Base-by-base conservation (phyloP, 1,140 invertebrate species). In the Steinernema feltiae region DNA sequence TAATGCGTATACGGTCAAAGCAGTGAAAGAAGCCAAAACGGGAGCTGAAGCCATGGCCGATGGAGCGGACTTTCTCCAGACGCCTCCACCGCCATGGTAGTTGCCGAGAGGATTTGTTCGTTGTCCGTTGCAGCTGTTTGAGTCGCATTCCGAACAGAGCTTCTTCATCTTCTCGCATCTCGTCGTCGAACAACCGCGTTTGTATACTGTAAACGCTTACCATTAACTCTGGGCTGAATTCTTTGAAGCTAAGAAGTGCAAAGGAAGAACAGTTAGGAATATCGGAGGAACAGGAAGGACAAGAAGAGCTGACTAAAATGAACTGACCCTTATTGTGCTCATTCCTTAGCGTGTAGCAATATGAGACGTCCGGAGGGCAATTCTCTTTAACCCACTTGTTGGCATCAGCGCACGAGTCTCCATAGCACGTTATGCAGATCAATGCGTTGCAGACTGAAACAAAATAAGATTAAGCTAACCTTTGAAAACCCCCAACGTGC, bases 391-490 rank as follows among this genome's bases (percentile, higher is more conserved):
- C 53, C 53, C 53, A 63, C 24, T 63, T 63, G 12, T 63, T 63
- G 15, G 53, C 12, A 12, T 63, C 53, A 15, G 53, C 53, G 24
- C 53, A 63, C 24, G 53, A 63, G 53, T 63, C 53, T 21, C 53
- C 53, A 63, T 63, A 63, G 53, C 53, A 63, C 53, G 53, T 63
- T n/a, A 63, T 63, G 53, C 53, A 63, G 15, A 63, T 21, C 24
- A 63, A 21, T 17, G 53, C 53, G 24, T 15, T n/a, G 24, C 53
- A 63, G 53, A 27, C 53, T 63, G 24, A 63, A 63, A 63, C 12
- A 63, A 27, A 17, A 27, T 46, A 7, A 46, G n/a, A n/a, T n/a
- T n/a, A n/a, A n/a, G n/a, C n/a, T n/a, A n/a, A n/a, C n/a, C n/a
- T n/a, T n/a, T n/a, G n/a, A n/a, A n/a, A n/a, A n/a, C n/a, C n/a